These are phyloP conservation scores for Euphysa ruthae DNA, from an alignment of 30 jellyfish, hydroid and myxozoan species.

Conservation along the genomic window DNA sequence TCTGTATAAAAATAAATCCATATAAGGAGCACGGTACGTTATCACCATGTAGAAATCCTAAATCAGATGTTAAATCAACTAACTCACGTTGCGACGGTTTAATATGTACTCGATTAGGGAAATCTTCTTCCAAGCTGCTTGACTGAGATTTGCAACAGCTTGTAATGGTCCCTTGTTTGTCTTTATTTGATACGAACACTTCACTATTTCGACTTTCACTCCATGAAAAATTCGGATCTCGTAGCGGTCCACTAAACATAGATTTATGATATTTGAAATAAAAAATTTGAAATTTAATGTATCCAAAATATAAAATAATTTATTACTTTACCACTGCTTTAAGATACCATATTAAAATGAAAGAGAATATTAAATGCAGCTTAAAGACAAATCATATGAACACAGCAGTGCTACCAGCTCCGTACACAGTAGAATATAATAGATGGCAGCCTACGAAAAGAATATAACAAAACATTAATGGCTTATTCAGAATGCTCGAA, in stretches of 20 bases:
- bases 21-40: no score
- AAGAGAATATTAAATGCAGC: neutral
- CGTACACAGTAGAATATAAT: no score
- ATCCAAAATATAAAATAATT: neutral
- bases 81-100: constrained; percentile 13
- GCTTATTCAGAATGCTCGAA: no score
- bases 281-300: neutral
- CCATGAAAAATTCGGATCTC: constrained; percentile 2
- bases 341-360: neutral
- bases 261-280: neutral
- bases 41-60: no score
- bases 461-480: no score
- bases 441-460: no score
- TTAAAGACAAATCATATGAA: no score
- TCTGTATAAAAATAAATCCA: no score
- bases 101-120: constrained; percentile 22
- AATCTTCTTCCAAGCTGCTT: constrained; percentile 25
- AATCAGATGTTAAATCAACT: neutral
- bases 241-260: constrained; percentile 1
- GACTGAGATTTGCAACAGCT: constrained; percentile 21
- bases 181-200: neutral
- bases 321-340: neutral
- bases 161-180: neutral
- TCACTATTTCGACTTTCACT: constrained; percentile 3
- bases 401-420: no score